Conservation (phyloP, 1,140 invertebrate genomes). For the Euglossa dilemma region DNA sequence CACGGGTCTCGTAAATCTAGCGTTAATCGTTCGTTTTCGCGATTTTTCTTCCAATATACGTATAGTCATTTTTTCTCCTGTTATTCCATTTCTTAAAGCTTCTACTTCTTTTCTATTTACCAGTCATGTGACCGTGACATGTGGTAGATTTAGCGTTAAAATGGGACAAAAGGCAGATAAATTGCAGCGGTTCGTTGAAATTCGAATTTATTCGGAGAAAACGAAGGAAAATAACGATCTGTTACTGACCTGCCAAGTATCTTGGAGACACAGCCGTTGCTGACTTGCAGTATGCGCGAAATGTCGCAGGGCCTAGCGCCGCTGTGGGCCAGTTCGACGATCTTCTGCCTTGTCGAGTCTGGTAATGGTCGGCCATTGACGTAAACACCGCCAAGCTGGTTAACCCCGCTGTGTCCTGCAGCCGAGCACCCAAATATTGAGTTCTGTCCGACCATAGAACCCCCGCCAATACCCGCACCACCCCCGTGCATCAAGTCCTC, state of each 20-base stretch:
- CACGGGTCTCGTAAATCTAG: no score
- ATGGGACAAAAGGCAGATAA: no score
- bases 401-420: conserved; percentile 97
- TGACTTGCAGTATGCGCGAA: conserved; percentile 97
- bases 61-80: no score
- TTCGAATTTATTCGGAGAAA: no score
- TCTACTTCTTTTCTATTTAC: no score
- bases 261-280: conserved; percentile 97
- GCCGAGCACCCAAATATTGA: conserved; percentile 89
- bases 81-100: no score
- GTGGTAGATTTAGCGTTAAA: no score
- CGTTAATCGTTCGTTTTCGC: no score
- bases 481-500: conserved; percentile 82
- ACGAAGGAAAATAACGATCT: not conserved
- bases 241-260: conserved; percentile 94
- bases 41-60: no score
- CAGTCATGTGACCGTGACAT: no score
- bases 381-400: conserved; percentile 99
- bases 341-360: conserved; percentile 98
- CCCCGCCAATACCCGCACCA: conserved; percentile 78
- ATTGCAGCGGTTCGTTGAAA: no score
- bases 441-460: conserved; percentile 83
- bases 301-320: conserved; percentile 99
- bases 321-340: conserved; percentile 98
- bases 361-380: conserved; percentile 98